These are phyloP conservation scores for Hycleus cichorii DNA, from an alignment of 1,140 invertebrate species.

Conservation along the genomic window DNA sequence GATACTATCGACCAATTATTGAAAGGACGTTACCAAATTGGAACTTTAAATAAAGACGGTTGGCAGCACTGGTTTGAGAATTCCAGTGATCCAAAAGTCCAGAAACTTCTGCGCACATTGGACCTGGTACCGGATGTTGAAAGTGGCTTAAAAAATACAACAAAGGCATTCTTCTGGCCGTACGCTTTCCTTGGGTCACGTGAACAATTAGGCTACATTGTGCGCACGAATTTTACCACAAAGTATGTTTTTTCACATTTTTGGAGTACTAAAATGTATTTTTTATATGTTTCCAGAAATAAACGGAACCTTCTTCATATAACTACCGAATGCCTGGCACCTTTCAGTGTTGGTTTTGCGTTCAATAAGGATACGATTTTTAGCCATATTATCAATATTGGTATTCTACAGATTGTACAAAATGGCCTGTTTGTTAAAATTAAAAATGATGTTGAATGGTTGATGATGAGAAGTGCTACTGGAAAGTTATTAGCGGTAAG, in stretches of 20 bases:
- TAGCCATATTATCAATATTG: slow-evolving; percentile 48
- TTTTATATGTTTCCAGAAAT: slow-evolving; percentile 25
- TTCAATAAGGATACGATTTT: slow-evolving; percentile 56
- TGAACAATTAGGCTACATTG: slow-evolving; percentile 58
- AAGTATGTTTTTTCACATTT: slow-evolving; percentile 38
- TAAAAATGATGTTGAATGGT: slow-evolving; percentile 58
- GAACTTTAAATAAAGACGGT: slow-evolving; percentile 60
- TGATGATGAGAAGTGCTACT: slow-evolving; percentile 50
- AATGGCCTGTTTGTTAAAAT: slow-evolving; percentile 59
- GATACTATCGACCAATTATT: slow-evolving; percentile 57
- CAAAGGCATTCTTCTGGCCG: slow-evolving; percentile 61
- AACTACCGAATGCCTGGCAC: slow-evolving; percentile 61
- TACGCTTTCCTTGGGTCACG: slow-evolving; percentile 65
- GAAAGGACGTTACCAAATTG: slow-evolving; percentile 50
- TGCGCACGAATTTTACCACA: slow-evolving; percentile 58
- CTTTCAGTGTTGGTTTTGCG: slow-evolving; percentile 54
- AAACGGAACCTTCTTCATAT: slow-evolving; percentile 59
- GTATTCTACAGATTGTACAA: slow-evolving; percentile 53
- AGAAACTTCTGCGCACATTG: slow-evolving; percentile 54
- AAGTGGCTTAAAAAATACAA: slow-evolving; percentile 60
- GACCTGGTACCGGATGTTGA: slow-evolving; percentile 56
- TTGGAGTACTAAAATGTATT: no score
- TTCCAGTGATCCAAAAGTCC: slow-evolving; percentile 50
- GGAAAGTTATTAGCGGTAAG: slow-evolving; percentile 53
- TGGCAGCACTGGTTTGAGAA: slow-evolving; percentile 63